Conservation (phyloP, 2,888 invertebrate genomes). For the Danaus chrysippus region DNA sequence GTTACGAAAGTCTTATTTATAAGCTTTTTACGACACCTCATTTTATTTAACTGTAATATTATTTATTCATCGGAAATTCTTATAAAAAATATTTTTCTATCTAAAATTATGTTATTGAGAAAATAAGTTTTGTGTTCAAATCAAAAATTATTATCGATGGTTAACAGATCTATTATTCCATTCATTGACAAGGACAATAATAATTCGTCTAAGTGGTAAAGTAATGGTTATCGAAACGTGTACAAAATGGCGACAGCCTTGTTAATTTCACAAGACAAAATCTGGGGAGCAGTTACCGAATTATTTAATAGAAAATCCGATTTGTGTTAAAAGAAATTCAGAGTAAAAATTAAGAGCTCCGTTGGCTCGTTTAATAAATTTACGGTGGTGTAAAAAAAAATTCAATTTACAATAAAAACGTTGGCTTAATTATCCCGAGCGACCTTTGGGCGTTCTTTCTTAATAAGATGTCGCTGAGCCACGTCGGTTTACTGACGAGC, state of each 20-base stretch:
- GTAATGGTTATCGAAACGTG: no score
- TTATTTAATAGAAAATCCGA: conserved; percentile 2
- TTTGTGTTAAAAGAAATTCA: conserved; percentile 2
- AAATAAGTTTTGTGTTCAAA: no score
- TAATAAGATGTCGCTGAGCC: conserved; percentile 24
- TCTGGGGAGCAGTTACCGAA: background rate
- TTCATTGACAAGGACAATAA: no score
- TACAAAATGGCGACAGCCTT: background rate
- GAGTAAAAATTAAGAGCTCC: conserved; percentile 17
- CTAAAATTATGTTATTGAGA: no score
- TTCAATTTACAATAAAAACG: conserved; percentile 28
- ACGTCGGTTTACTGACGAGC: conserved; percentile 17
- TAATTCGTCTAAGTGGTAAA: no score
- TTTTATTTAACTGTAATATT: no score
- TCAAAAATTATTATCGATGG: no score
- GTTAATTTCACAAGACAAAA: background rate
- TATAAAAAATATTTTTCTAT: no score
- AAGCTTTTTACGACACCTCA: background rate
- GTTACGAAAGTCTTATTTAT: background rate
- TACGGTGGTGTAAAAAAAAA: conserved; percentile 21
- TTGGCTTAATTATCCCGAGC: conserved; percentile 21
- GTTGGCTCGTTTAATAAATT: conserved; percentile 10
- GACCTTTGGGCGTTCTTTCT: conserved; percentile 17
- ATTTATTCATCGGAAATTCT: no score
- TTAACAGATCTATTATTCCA: no score